Base-by-base conservation (phyloP, 2,797 vertebrate species). In the Etheostoma nigrum region DNA sequence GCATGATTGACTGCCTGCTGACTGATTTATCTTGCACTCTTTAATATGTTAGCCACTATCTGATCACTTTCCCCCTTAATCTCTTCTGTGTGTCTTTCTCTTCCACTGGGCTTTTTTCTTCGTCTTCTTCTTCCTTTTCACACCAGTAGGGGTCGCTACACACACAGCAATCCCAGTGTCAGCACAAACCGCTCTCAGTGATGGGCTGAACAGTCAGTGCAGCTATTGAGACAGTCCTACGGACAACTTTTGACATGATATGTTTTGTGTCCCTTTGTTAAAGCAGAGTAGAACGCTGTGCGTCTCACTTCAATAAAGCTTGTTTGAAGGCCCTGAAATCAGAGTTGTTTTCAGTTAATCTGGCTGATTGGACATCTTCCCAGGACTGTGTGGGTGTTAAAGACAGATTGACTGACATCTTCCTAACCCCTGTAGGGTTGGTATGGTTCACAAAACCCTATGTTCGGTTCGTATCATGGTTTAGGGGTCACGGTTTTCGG, bases 81-180 rank as follows among this genome's bases (percentile, higher is more conserved):
- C 15, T 45, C 63, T 1, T 67, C 33, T 18, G 14, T 18, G 18
- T 16, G 1, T 12, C 16, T 52, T 45, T 23, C 11, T 40, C 33
- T 40, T 16, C 13, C 21, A 54, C 30, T 67, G 10, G 1, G 4
- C 3, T 23, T 23, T 19, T 8, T 62, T 23, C 40, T 30, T 30
- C 30, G 12, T 40, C 36, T 40, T 40, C 36, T 40, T 40, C 10
- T 40, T 40, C 12, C 2, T 49, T 57, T 48, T 60, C 0, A 1
- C 52, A 67, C 89, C 95, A 93, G 92, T 88, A 93, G 94, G 92
- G 85, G 92, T 78, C 89, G 72, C 90, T 93, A 63, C 75, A 74
- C 86, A 83, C 93, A 88, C 91, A 91, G 78, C 66, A 65, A 94
- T 92, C 70, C 23, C 54, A 79, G 66, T 30, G 18, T n/a, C 19